A percentile compares a stretch with the other conserved stretches of the same genome.
phyloP scores from a whole-genome alignment of 2,113 vertebrate species.

The Pipra filicauda region DNA sequence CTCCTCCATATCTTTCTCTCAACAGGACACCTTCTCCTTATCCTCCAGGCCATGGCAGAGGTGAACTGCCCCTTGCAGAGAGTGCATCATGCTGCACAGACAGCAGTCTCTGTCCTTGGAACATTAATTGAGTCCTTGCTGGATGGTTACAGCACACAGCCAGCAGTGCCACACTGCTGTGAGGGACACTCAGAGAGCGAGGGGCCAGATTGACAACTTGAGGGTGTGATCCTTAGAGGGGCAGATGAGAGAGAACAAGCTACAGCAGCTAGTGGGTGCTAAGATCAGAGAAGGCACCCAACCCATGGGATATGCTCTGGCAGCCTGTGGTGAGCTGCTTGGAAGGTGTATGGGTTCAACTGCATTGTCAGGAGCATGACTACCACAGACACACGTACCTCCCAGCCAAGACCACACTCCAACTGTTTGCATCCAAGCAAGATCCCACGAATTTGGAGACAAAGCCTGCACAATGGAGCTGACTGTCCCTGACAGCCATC shows the following conservation, averaged over 20 bases:
- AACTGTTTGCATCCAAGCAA: not conserved
- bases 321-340: not conserved
- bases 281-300: not conserved
- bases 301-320: not conserved
- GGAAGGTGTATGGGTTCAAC: no score
- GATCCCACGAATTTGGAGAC: not conserved
- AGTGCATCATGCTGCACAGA: not conserved
- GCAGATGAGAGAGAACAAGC: not conserved
- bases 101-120: not conserved
- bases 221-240: not conserved
- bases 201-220: not conserved
- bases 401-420: not conserved
- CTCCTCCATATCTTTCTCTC: not conserved
- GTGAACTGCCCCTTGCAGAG: not conserved
- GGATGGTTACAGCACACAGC: not conserved
- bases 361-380: accelerated
- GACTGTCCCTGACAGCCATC: not conserved
- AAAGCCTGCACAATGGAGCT: not conserved
- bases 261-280: not conserved
- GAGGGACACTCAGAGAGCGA: not conserved
- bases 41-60: not conserved
- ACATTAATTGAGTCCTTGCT: not conserved
- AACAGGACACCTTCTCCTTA: not conserved
- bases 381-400: accelerated
- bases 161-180: accelerated